These are phyloP conservation scores for Xylocampa areola DNA, from an alignment of 2,888 invertebrate genomes.

Conservation along the genomic window DNA sequence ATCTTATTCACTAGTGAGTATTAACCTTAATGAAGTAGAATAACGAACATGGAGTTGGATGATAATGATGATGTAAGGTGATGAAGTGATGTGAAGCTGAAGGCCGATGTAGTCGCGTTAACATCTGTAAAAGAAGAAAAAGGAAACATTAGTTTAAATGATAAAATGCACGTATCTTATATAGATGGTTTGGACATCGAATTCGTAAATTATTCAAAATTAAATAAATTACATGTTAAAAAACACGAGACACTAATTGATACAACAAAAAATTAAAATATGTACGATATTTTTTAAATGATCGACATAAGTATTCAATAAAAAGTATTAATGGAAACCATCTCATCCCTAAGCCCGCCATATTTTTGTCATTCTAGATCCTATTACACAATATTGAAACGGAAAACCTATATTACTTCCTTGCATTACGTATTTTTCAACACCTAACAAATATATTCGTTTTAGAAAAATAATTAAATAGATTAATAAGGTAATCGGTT, in stretches of 20 bases:
- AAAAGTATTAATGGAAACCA: neutral
- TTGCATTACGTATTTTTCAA: neutral
- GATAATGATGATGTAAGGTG: constrained; percentile 47
- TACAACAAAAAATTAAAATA: too few species aligned
- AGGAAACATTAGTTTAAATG: constrained; percentile 16
- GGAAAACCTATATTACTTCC: neutral
- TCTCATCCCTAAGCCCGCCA: neutral
- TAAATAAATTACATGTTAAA: too few species aligned
- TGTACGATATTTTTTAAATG: too few species aligned
- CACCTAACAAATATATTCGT: neutral
- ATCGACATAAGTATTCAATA: too few species aligned
- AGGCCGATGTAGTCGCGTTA: constrained; percentile 59
- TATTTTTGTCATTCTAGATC: neutral
- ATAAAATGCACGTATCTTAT: neutral
- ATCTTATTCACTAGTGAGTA: constrained; percentile 82
- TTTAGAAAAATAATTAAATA: constrained; percentile 8
- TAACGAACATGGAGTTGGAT: constrained; percentile 46
- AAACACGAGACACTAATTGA: too few species aligned
- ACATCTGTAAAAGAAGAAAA: constrained; percentile 78
- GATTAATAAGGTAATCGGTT: constrained; percentile 4
- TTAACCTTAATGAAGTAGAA: constrained; percentile 67
- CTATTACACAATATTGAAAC: neutral
- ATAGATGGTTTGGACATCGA: too few species aligned
- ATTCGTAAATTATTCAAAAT: too few species aligned
- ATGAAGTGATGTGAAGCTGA: constrained; percentile 70